A percentile compares a stretch with the other conserved stretches of the same genome.
Conservation (phyloP, 2,888 invertebrate species). For the Brachylomia viminalis region DNA sequence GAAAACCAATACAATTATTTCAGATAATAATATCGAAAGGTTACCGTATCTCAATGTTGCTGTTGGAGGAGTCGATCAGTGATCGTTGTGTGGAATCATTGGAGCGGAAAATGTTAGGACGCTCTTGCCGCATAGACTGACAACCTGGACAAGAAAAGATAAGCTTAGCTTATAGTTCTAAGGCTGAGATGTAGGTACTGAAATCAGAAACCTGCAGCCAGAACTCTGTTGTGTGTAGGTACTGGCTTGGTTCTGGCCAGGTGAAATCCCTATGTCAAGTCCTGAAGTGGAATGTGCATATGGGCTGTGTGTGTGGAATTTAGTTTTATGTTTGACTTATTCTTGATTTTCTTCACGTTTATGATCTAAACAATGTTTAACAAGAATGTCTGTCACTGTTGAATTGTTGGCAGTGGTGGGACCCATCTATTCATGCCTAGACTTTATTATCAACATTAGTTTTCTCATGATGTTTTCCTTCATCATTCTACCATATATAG, state of each 20-base stretch:
- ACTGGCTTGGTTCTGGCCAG: too few relatives aligned
- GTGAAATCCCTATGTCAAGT: neutral
- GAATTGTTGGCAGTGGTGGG: constrained; percentile 47
- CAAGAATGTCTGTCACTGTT: constrained; percentile 38
- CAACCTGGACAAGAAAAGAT: neutral
- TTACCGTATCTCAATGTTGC: neutral
- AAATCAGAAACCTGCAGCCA: neutral
- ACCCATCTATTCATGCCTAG: constrained; percentile 37
- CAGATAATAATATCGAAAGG: neutral
- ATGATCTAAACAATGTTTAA: constrained; percentile 23
- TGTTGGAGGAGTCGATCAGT: neutral
- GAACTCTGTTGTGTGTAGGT: neutral
- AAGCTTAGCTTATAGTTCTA: neutral
- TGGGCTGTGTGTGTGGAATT: neutral
- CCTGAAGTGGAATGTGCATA: neutral
- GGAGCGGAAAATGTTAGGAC: neutral
- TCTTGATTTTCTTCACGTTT: constrained; percentile 35
- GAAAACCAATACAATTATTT: neutral
- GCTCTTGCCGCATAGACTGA: neutral
- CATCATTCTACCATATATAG: neutral
- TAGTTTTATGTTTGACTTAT: neutral
- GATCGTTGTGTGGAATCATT: neutral
- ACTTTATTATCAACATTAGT: constrained; percentile 32
- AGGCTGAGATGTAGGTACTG: neutral
- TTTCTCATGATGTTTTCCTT: constrained; percentile 28